Base-by-base conservation (phyloP, 2,888 invertebrate species). In the Patella caerulea region DNA sequence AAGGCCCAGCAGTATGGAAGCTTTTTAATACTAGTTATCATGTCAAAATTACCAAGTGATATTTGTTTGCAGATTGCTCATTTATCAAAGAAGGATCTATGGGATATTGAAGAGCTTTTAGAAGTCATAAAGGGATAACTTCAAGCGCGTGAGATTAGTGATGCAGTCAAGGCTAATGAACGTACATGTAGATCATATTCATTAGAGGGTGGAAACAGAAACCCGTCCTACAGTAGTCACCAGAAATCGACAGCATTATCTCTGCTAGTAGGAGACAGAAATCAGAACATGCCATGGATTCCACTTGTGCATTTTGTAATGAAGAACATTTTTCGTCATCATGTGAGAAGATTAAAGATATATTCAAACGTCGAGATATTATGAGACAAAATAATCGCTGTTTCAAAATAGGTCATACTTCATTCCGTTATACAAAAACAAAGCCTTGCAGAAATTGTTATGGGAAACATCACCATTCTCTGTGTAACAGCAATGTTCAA, bases 1-100 rank as follows among this genome's bases (percentile, higher is more conserved):
- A 54, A 53, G 53, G 24, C 72, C 29, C 52, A 72, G 53, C 72
- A 72, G 11, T 72, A 72, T 53, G 54, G 72, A n/a, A 72, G 72
- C 55, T 72, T 72, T 72, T 53, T 72, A 29, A 72, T 72, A 72
- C 72, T 55, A 24, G 72, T 72, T 17, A 72, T 54, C 72, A 72
- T 54, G 72, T 72, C 72, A 4, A 72, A 72, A 54, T 19, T 72
- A 15, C 72, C 72, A 72, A 19, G 15, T n/a, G 54, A 72, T 15
- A 53, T 72, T 53, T 52, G 53, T 17, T 15, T 72, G 24, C 24
- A 9, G 24, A 24, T 24, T 24, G 24, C 24, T 24, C 24, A 1
- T 24, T 24, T 24, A 24, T 24, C 24, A 24, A 45, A 72, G n/a
- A 65, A 65, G 24, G 19, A 65, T 19, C 19, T 65, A 9, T 65